These are phyloP conservation scores for Serripes groenlandicus DNA, from an alignment of 2,888 invertebrate species.

Conservation along the genomic window DNA sequence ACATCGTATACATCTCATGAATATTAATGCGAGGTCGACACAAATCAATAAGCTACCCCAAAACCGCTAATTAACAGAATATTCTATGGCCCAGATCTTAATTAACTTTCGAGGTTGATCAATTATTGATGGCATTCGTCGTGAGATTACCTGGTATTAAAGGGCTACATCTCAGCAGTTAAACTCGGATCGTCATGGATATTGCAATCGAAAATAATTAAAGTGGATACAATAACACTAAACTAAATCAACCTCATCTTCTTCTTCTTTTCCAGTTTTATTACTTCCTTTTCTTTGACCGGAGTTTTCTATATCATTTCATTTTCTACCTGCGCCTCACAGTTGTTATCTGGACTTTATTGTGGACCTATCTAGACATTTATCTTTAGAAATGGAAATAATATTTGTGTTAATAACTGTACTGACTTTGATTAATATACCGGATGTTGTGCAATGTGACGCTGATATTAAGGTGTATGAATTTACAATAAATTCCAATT, in stretches of 20 bases:
- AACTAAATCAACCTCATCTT: neutral
- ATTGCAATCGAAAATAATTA: neutral
- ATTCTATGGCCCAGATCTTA: slow-evolving; percentile 49
- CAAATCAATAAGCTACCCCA: slow-evolving; percentile 17
- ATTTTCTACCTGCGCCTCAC: neutral
- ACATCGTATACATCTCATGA: no score
- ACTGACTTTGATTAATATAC: neutral
- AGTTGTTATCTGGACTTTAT: neutral
- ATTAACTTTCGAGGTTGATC: slow-evolving; percentile 55
- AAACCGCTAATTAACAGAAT: neutral
- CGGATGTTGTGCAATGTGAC: neutral
- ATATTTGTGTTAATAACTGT: neutral
- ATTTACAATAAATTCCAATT: slow-evolving; percentile 58
- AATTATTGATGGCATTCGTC: slow-evolving; percentile 49
- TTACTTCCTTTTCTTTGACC: neutral
- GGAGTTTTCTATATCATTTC: neutral
- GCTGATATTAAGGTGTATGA: slow-evolving; percentile 58
- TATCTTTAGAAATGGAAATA: neutral
- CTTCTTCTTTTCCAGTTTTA: neutral
- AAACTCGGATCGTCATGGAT: neutral
- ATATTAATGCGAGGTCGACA: slow-evolving; percentile 14
- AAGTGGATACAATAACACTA: neutral
- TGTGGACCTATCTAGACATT: neutral
- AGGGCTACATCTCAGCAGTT: neutral
- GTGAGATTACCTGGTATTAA: slow-evolving; percentile 14